These are phyloP conservation scores for Leptatherina wallacei DNA, from an alignment of 2,797 vertebrate genomes.

Conservation along the genomic window DNA sequence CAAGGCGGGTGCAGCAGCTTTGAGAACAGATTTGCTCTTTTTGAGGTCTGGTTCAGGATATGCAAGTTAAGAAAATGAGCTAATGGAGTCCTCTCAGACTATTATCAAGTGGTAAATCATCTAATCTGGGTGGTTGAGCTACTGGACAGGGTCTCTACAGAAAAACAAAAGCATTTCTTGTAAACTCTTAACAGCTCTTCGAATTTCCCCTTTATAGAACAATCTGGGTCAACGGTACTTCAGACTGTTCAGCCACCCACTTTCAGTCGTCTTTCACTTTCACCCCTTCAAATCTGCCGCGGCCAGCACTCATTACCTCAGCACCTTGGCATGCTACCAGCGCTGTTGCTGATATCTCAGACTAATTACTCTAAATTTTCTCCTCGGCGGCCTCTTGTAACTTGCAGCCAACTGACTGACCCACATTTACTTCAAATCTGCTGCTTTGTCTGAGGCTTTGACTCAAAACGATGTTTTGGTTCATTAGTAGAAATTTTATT, in stretches of 20 bases:
- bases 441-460: slow-evolving; percentile 29
- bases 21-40: slow-evolving; percentile 54
- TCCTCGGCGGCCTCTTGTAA: slow-evolving; percentile 39
- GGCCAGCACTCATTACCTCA: slow-evolving; percentile 72
- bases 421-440: slow-evolving; percentile 53
- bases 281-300: slow-evolving; percentile 27
- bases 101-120: slow-evolving; percentile 25
- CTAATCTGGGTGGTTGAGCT: slow-evolving; percentile 41
- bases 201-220: slow-evolving; percentile 18
- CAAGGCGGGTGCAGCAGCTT: slow-evolving; percentile 37
- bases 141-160: slow-evolving; percentile 13
- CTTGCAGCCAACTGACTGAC: slow-evolving; percentile 62
- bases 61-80: slow-evolving; percentile 42
- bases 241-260: slow-evolving; percentile 40
- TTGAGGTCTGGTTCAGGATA: slow-evolving; percentile 66
- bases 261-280: slow-evolving; percentile 52
- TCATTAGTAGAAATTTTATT: slow-evolving; percentile 53
- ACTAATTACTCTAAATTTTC: slow-evolving; percentile 73
- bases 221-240: slow-evolving; percentile 53
- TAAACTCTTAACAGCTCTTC: slow-evolving; percentile 6
- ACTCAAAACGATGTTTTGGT: slow-evolving; percentile 37
- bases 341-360: slow-evolving; percentile 66
- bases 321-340: slow-evolving; percentile 68
- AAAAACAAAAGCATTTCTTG: slow-evolving; percentile 25
- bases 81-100: slow-evolving; percentile 30